phyloP scores from a whole-genome alignment of 2,888 invertebrate genomes.

The Megaustenia siamemsis region DNA sequence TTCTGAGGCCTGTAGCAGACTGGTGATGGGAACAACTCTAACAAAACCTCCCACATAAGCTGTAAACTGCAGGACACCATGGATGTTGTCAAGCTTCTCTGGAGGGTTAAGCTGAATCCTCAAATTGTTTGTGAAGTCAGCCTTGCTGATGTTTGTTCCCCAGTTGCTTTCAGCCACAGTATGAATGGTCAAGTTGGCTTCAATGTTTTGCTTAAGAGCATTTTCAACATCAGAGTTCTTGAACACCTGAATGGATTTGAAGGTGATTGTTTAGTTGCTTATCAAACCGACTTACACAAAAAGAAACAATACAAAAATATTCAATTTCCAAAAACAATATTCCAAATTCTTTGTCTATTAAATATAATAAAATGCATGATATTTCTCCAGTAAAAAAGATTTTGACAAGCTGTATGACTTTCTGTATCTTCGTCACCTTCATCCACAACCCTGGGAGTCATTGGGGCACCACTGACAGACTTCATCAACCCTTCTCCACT shows the following conservation, averaged over 20 bases:
- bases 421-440: too few species aligned
- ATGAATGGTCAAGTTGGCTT: slow-evolving; percentile 92
- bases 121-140: slow-evolving; percentile 76
- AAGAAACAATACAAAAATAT: too few species aligned
- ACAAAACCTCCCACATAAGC: slow-evolving; percentile 75
- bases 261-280: neutral
- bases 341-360: too few species aligned
- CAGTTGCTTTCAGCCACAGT: slow-evolving; percentile 93
- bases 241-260: slow-evolving; percentile 85
- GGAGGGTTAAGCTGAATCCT: slow-evolving; percentile 87
- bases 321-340: too few species aligned
- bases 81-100: slow-evolving; percentile 81
- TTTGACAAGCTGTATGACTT: too few species aligned
- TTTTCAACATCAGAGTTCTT: slow-evolving; percentile 94
- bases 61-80: slow-evolving; percentile 75
- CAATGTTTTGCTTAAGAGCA: slow-evolving; percentile 93
- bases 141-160: slow-evolving; percentile 84
- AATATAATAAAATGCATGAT: too few species aligned
- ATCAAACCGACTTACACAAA: too few species aligned
- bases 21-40: slow-evolving; percentile 67
- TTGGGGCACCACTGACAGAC: too few species aligned
- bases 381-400: too few species aligned
- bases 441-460: too few species aligned
- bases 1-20: slow-evolving; percentile 90
- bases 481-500: too few species aligned